These are phyloP conservation scores for Dermatemys mawii DNA, from an alignment of 2,113 vertebrate species.

Conservation along the genomic window DNA sequence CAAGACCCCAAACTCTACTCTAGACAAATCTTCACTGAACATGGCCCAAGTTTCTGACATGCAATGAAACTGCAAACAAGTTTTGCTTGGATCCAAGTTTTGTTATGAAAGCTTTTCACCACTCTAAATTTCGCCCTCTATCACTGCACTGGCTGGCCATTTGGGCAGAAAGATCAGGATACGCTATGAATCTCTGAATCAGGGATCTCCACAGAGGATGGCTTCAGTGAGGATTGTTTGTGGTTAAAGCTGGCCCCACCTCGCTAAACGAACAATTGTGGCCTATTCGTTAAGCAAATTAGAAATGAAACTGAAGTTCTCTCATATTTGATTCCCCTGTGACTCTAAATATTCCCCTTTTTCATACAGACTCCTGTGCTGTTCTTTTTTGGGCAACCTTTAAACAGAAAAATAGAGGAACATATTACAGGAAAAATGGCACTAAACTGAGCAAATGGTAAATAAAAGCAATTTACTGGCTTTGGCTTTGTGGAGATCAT, in stretches of 20 bases:
- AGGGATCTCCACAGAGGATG: not conserved
- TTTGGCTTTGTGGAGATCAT: not conserved
- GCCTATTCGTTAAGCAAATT: not conserved
- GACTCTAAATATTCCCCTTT: not conserved
- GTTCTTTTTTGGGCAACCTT: not conserved
- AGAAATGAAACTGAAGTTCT: not conserved
- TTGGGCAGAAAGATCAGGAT: not conserved
- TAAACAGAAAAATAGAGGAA: not conserved
- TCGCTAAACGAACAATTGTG: not conserved
- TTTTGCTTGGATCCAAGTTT: accelerated
- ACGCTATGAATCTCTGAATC: not conserved
- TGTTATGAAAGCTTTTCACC: accelerated
- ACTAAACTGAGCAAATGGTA: conserved; percentile 17
- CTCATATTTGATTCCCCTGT: not conserved
- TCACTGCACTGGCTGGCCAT: not conserved
- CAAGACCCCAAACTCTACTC: not conserved
- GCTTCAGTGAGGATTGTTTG: not conserved
- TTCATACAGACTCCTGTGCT: not conserved
- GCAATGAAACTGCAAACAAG: not conserved
- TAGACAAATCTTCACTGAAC: not conserved
- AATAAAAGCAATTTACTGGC: not conserved
- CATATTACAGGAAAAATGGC: not conserved
- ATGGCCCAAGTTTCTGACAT: not conserved
- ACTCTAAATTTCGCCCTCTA: not conserved
- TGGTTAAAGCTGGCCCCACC: not conserved